Base-by-base conservation (phyloP, 2,888 invertebrate species). In the Drosophila differens region DNA sequence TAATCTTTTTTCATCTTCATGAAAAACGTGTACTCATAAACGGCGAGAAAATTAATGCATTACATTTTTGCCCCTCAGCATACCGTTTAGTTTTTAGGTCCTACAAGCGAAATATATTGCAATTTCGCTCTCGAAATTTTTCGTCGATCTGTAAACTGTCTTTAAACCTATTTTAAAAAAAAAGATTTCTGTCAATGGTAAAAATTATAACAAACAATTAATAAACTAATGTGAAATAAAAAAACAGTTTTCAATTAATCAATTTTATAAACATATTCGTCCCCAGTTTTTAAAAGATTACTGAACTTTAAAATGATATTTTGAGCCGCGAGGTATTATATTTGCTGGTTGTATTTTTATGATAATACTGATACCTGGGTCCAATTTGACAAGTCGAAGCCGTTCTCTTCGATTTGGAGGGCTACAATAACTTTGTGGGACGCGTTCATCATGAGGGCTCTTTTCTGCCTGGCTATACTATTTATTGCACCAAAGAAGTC, bases 341-440 rank as follows among this genome's bases (percentile, higher is more conserved):
- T 39, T n/a, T 41, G 41, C 4, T 41, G 41, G n/a, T 10, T 41
- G n/a, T 41, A n/a, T n/a, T 41, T 41, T 9, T 79, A 74, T 60
- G 74, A 60, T 47, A 28, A 16, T 1, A 58, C 59, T 19, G 77
- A 82, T 41, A 70, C 16, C 0, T 82, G 82, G 82, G 57, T 75
- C 0, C 0, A 12, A 0, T 12, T 49, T 25, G 65, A 77, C 19
- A 72, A 74, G 39, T 16, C 70, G 1, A 28, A 32, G 25, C 35
- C 57, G 1, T 52, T 83, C 16, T 85, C 83, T 33, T 58, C 32
- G 80, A 83, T 58, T 5, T 75, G 4, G 9, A 62, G 0, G 83
- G 83, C 9, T 82, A 80, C 49, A 52, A 85, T 35, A 79, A 51
- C 61, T 82, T 51, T 28, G 83, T 82, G 35, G 82, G 82, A 3